Conservation (phyloP, 2,888 invertebrate species). For the Andrena fulva region DNA sequence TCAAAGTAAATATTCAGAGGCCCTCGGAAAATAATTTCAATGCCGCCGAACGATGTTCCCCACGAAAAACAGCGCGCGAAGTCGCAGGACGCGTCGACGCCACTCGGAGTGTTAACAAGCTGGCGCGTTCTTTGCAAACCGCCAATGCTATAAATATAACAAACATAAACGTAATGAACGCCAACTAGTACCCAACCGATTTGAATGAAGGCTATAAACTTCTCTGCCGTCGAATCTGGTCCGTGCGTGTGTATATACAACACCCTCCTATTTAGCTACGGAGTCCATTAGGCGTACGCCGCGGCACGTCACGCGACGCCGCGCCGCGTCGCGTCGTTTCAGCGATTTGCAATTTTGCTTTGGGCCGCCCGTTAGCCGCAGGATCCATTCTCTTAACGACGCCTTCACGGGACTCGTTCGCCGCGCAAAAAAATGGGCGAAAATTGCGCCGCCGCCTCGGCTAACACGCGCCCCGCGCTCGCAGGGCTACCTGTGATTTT, state of each 20-base stretch:
- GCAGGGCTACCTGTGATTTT: neutral
- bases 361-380: constrained; percentile 30
- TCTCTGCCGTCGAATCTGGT: constrained; percentile 41
- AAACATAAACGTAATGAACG: neutral
- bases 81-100: no score
- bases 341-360: constrained; percentile 52
- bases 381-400: constrained; percentile 45
- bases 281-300: constrained; percentile 55
- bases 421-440: constrained; percentile 23
- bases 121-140: no score
- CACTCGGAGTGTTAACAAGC: no score
- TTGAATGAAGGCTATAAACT: constrained; percentile 53
- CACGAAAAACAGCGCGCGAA: no score
- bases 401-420: constrained; percentile 22
- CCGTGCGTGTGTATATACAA: constrained; percentile 5
- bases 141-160: neutral
- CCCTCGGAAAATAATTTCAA: no score
- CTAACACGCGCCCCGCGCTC: no score
- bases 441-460: constrained; percentile 20
- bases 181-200: constrained; percentile 29
- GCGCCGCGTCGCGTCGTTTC: constrained; percentile 47
- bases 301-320: constrained; percentile 47
- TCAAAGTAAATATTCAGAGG: no score
- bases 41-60: no score
- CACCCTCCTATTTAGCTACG: constrained; percentile 13